Evolutionary conservation across 2,888 invertebrate species (phyloP).

Genomic region (Tridacna crocea): DNA sequence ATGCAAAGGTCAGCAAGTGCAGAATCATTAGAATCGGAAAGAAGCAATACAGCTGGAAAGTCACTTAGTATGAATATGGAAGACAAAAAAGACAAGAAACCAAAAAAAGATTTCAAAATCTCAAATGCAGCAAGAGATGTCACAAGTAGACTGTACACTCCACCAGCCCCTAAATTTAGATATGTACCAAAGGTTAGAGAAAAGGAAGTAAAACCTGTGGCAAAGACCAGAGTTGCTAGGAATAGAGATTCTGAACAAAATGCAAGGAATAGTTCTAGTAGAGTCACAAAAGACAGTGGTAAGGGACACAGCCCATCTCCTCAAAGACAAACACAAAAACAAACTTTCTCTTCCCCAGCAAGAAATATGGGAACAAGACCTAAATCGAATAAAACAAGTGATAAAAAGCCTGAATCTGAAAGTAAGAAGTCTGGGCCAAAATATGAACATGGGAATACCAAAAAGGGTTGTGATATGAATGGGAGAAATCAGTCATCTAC

Average conservation of each 20-base stretch:
- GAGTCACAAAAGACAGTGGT: conserved; percentile 34
- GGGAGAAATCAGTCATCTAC: conserved; percentile 28
- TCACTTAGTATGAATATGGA: conserved; percentile 21
- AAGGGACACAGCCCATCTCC: conserved; percentile 50
- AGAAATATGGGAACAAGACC: conserved; percentile 17
- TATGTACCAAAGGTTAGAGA: conserved; percentile 65
- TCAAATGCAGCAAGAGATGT: conserved; percentile 64
- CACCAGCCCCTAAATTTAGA: conserved; percentile 68
- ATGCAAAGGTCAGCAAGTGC: conserved; percentile 53
- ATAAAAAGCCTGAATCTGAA: conserved; percentile 30
- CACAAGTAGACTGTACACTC: conserved; percentile 71
- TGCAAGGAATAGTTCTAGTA: conserved; percentile 39
- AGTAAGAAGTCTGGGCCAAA: conserved; percentile 24
- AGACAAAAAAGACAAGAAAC: conserved; percentile 11
- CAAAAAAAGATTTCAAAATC: conserved; percentile 39
- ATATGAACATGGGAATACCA: not conserved
- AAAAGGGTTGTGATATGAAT: not conserved
- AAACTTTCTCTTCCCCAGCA: conserved; percentile 40
- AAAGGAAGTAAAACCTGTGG: conserved; percentile 46
- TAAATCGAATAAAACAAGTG: not conserved
- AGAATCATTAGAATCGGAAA: conserved; percentile 36
- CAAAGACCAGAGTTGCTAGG: conserved; percentile 36
- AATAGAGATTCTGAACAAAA: conserved; percentile 33
- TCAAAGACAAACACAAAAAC: conserved; percentile 31
- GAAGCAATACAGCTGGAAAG: conserved; percentile 1